These are phyloP conservation scores for Siniperca scherzeri DNA, from an alignment of 2,797 vertebrate genomes.

Conservation along the genomic window DNA sequence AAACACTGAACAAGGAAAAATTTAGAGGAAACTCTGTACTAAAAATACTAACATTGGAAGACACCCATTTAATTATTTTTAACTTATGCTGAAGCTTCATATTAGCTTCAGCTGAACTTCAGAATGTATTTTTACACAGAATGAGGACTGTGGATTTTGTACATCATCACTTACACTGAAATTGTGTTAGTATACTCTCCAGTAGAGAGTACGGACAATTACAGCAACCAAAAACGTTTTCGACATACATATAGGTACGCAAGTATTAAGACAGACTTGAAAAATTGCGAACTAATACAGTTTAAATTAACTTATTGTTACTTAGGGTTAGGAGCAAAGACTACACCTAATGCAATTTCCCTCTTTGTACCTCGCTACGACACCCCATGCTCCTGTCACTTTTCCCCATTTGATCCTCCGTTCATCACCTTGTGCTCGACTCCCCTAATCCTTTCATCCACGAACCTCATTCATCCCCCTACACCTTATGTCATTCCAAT, in stretches of 20 bases:
- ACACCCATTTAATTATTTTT: neutral
- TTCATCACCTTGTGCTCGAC: neutral
- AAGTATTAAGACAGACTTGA: neutral
- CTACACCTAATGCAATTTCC: neutral
- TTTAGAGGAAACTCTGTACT: neutral
- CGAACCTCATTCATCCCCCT: neutral
- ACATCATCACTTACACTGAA: neutral
- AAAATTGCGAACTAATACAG: neutral
- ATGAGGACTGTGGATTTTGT: too few species aligned
- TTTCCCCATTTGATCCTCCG: neutral
- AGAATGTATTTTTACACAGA: neutral
- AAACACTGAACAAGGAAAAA: neutral
- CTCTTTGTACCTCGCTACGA: neutral
- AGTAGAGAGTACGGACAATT: neutral
- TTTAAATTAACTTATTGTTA: neutral
- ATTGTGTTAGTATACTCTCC: too few species aligned
- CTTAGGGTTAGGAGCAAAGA: neutral
- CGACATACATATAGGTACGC: neutral
- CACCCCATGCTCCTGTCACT: neutral
- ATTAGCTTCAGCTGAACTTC: neutral
- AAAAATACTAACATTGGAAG: neutral
- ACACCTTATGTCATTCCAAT: neutral
- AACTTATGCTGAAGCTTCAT: neutral
- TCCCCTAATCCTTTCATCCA: neutral
- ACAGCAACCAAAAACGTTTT: neutral